Percentiles rank a stretch among this genome's conserved stretches.
Conservation (phyloP, 2,888 invertebrate species). For the Tupiocoris notatus region DNA sequence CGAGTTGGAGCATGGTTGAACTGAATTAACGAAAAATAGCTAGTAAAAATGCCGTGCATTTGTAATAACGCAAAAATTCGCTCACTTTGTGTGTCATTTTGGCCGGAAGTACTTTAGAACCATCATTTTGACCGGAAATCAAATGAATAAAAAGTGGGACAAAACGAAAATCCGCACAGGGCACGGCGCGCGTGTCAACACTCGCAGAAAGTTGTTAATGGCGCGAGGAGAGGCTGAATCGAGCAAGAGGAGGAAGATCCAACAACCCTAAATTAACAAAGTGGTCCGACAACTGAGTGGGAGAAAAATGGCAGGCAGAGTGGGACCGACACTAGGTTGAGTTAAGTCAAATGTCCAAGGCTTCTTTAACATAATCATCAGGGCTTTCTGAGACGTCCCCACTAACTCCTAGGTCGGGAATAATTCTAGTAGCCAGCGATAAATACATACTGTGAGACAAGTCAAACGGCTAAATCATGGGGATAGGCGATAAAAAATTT, state of each 20-base stretch:
- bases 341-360: background rate
- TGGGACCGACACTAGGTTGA: slow-evolving; percentile 2
- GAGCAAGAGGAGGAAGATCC: slow-evolving; percentile 8
- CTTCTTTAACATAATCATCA: slow-evolving; percentile 6
- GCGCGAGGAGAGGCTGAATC: background rate
- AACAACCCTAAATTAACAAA: slow-evolving; percentile 33
- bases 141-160: background rate
- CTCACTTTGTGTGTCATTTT: slow-evolving; percentile 36
- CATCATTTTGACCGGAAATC: background rate
- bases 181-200: background rate
- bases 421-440: too few relatives aligned
- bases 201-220: slow-evolving; percentile 13
- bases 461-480: too few relatives aligned
- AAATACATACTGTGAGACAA: too few relatives aligned
- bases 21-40: too few relatives aligned
- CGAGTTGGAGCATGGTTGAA: too few relatives aligned
- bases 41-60: background rate
- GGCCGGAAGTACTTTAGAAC: slow-evolving; percentile 27
- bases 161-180: background rate
- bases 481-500: too few relatives aligned
- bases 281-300: background rate
- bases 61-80: background rate
- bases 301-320: slow-evolving; percentile 15
- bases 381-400: background rate
- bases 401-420: too few relatives aligned